Evolutionary conservation across 92 coral and sea anemone genomes (phyloP).

Genomic region (Phenganax marumi): DNA sequence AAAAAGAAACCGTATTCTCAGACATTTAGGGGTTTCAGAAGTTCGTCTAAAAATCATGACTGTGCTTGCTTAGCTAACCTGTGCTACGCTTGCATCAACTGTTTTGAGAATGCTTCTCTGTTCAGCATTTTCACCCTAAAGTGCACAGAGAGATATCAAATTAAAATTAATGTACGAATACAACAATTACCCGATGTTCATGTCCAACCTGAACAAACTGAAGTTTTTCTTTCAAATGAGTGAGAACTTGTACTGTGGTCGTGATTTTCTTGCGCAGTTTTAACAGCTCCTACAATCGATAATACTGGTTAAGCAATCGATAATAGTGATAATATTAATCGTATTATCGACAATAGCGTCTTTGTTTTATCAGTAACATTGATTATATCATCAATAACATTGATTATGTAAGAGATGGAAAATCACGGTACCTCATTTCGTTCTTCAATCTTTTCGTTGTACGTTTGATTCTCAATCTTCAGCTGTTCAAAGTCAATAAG

Average conservation of each 20-base stretch:
- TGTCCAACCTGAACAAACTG: constrained; percentile 77
- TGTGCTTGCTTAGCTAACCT: constrained; percentile 57
- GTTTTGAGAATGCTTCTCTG: constrained; percentile 70
- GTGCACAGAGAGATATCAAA: background rate
- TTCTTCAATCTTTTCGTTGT: constrained; percentile 97
- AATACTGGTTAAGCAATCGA: background rate
- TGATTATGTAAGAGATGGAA: too few species aligned
- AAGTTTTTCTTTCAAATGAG: constrained; percentile 92
- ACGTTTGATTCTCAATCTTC: constrained; percentile 96
- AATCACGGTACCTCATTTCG: constrained; percentile 77
- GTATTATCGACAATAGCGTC: background rate
- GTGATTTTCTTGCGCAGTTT: constrained; percentile 97
- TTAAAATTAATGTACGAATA: background rate
- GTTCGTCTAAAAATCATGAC: too few species aligned
- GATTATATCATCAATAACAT: background rate
- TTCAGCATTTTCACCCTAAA: constrained; percentile 73
- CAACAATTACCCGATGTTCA: background rate
- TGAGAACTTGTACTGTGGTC: constrained; percentile 92
- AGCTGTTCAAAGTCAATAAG: constrained; percentile 98
- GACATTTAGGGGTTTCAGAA: too few species aligned
- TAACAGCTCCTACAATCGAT: constrained; percentile 66
- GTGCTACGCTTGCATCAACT: constrained; percentile 88
- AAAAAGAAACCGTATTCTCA: too few species aligned
- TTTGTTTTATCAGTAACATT: background rate
- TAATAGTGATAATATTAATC: background rate